Evolutionary conservation across 2,113 vertebrate genomes (phyloP).

Genomic region (Tenrec ecaudatus): DNA sequence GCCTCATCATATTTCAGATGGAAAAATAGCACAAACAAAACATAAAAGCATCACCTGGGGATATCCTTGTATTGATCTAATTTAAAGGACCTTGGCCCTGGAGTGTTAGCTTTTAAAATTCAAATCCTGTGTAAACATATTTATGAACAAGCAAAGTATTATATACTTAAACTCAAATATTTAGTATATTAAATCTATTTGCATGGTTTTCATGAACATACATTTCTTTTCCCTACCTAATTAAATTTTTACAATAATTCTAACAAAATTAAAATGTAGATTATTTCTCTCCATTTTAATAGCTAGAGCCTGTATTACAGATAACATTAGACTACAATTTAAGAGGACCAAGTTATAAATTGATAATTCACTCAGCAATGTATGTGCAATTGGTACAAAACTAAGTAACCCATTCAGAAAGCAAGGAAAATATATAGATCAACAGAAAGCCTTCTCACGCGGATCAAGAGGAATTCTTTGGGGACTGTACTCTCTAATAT

Average conservation of each 20-base stretch:
- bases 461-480: background rate
- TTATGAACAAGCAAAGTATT: conserved; percentile 57
- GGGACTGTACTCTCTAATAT: background rate
- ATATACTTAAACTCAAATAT: conserved; percentile 48
- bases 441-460: background rate
- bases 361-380: background rate
- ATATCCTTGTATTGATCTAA: conserved; percentile 61
- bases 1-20: conserved; percentile 38
- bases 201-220: conserved; percentile 33
- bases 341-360: background rate
- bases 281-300: background rate
- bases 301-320: background rate
- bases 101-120: conserved; percentile 69
- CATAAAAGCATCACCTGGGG: conserved; percentile 68
- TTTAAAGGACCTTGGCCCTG: conserved; percentile 62
- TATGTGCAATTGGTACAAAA: background rate
- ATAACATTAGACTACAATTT: background rate
- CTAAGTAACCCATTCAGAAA: background rate
- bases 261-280: conserved; percentile 44
- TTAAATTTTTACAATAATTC: conserved; percentile 61
- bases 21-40: conserved; percentile 55
- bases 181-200: background rate
- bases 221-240: conserved; percentile 53
- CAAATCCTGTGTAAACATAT: conserved; percentile 44
- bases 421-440: background rate